These are phyloP conservation scores for Parochlus steinenii DNA, from an alignment of 2,888 invertebrate genomes.

Conservation along the genomic window DNA sequence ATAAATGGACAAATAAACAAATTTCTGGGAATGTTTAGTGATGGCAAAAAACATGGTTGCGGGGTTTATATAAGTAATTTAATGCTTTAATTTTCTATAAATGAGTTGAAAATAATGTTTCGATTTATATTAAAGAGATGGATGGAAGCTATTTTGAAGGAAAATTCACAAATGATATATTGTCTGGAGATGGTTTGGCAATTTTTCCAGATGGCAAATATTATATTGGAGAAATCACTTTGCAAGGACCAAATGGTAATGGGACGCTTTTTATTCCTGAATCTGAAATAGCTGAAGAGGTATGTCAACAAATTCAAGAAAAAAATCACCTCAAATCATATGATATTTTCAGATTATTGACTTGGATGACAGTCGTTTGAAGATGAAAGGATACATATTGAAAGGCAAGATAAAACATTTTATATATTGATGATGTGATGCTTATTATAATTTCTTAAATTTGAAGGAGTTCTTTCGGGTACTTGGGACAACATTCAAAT, in stretches of 20 bases:
- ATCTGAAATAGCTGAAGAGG: constrained; percentile 58
- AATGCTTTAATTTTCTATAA: too few relatives aligned
- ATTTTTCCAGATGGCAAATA: constrained; percentile 76
- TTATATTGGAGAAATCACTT: constrained; percentile 76
- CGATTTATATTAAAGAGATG: too few relatives aligned
- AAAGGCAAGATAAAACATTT: too few relatives aligned
- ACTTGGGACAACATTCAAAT: constrained; percentile 35
- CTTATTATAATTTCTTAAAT: too few relatives aligned
- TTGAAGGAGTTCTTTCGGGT: constrained; percentile 25
- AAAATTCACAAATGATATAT: constrained; percentile 58
- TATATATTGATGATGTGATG: too few relatives aligned
- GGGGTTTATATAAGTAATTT: constrained; percentile 81
- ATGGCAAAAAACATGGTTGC: constrained; percentile 66
- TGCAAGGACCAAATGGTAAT: constrained; percentile 64
- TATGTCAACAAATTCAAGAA: constrained; percentile 31
- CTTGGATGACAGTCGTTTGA: constrained; percentile 6
- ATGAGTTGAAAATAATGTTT: too few relatives aligned
- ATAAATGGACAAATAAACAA: constrained; percentile 75
- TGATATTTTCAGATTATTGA: constrained; percentile 17
- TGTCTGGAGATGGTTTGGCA: constrained; percentile 74
- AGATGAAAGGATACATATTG: constrained; percentile 23
- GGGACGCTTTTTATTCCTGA: constrained; percentile 65
- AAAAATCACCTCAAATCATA: constrained; percentile 13
- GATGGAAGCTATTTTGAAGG: constrained; percentile 89
- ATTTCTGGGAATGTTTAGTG: constrained; percentile 78